Conservation (phyloP, 2,113 vertebrate species). For the Geothlypis trichas region DNA sequence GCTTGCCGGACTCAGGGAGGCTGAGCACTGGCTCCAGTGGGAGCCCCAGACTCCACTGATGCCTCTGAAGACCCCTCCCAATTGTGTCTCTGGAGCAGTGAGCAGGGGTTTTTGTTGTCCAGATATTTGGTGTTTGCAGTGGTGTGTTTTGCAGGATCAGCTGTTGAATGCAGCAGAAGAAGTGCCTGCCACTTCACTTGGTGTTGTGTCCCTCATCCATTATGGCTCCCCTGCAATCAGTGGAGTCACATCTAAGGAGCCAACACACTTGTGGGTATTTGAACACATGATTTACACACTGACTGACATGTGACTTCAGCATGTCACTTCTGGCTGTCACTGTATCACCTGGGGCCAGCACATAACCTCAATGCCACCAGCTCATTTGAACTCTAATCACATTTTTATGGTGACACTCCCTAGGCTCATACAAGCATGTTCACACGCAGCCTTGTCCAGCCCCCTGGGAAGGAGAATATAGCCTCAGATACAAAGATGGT, state of each 20-base stretch:
- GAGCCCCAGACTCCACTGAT: neutral
- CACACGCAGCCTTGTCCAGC: neutral
- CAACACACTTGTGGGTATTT: neutral
- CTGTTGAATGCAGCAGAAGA: neutral
- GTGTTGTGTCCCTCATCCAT: neutral
- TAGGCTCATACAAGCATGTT: neutral
- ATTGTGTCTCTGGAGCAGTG: neutral
- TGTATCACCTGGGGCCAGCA: fast-evolving
- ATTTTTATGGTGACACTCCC: neutral
- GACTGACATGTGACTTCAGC: neutral
- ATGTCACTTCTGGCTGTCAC: neutral
- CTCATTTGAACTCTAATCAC: neutral
- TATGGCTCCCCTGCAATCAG: fast-evolving
- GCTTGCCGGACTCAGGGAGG: fast-evolving
- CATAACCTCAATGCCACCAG: no score
- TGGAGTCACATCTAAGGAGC: neutral
- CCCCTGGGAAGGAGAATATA: neutral
- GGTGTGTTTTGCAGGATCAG: neutral
- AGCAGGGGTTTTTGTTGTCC: neutral
- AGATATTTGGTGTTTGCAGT: neutral
- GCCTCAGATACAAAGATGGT: neutral
- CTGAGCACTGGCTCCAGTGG: fast-evolving
- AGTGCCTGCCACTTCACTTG: neutral
- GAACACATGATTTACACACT: neutral
- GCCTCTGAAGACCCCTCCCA: neutral